phyloP scores from a whole-genome alignment of 2,888 invertebrate genomes.

The Cryptus armator region DNA sequence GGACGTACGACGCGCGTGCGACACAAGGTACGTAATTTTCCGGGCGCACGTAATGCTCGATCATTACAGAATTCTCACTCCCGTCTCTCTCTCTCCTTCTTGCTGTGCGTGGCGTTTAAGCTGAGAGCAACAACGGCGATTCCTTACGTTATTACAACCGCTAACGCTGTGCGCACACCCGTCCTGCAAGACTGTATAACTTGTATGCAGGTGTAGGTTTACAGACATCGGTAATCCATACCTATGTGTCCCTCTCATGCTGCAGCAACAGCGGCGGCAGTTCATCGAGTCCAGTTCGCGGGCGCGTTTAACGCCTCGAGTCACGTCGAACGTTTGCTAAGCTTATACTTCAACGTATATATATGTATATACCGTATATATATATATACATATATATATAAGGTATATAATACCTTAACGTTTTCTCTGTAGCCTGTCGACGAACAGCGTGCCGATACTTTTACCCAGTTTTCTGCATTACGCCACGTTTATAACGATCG shows the following conservation, averaged over 20 bases:
- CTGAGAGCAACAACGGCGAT: constrained; percentile 46
- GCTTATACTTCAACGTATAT: constrained; percentile 20
- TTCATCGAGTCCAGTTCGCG: constrained; percentile 66
- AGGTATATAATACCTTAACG: constrained; percentile 17
- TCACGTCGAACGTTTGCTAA: constrained; percentile 62
- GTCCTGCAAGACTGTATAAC: constrained; percentile 30
- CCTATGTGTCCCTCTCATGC: constrained; percentile 39
- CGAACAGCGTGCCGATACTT: constrained; percentile 67
- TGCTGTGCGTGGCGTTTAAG: constrained; percentile 7
- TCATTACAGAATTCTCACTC: constrained; percentile 62
- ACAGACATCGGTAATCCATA: constrained; percentile 37
- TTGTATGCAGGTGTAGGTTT: constrained; percentile 34
- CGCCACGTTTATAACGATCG: constrained; percentile 69
- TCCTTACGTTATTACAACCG: constrained; percentile 52
- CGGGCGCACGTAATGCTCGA: constrained; percentile 67
- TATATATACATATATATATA: constrained; percentile 5
- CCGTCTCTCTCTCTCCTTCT: neutral
- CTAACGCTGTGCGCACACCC: constrained; percentile 36
- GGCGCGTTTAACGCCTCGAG: constrained; percentile 66
- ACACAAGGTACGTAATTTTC: constrained; percentile 65
- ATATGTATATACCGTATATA: neutral
- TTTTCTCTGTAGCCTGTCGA: constrained; percentile 44
- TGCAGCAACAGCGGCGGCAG: constrained; percentile 43
- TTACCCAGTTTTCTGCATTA: constrained; percentile 71
- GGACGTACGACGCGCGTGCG: constrained; percentile 51